These are phyloP conservation scores for Chaetodon trifascialis DNA, from an alignment of 2,113 vertebrate species.

Conservation along the genomic window DNA sequence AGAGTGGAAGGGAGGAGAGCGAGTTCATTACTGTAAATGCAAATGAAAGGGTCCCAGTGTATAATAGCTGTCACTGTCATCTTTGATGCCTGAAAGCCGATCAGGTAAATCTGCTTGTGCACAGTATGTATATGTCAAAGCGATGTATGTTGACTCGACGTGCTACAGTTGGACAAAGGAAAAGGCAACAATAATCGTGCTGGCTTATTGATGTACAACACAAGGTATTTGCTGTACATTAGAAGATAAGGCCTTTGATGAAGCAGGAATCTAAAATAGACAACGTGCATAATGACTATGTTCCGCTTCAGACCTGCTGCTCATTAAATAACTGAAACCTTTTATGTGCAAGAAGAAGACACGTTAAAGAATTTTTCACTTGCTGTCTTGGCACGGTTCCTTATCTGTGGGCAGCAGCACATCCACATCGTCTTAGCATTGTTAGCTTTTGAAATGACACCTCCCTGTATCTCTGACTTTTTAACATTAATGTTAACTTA, in stretches of 20 bases:
- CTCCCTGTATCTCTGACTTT: constrained; percentile 15
- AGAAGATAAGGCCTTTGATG: constrained; percentile 53
- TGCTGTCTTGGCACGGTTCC: constrained; percentile 6
- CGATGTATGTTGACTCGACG: constrained; percentile 20
- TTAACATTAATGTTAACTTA: constrained; percentile 3
- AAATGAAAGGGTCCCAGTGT: constrained; percentile 69
- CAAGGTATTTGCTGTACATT: constrained; percentile 24
- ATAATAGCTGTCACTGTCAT: constrained; percentile 76
- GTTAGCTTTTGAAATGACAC: constrained; percentile 41
- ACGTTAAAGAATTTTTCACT: constrained; percentile 8
- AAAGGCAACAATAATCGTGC: constrained; percentile 28
- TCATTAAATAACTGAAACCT: constrained; percentile 57
- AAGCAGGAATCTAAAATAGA: constrained; percentile 49
- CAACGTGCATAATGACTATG: constrained; percentile 31
- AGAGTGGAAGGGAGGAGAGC: constrained; percentile 39
- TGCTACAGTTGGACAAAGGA: constrained; percentile 22
- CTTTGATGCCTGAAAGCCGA: constrained; percentile 62
- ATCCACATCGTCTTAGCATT: constrained; percentile 17
- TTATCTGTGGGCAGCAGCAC: constrained; percentile 19
- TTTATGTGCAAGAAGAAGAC: constrained; percentile 19
- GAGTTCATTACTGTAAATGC: constrained; percentile 81
- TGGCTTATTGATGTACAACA: constrained; percentile 43
- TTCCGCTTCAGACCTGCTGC: constrained; percentile 41
- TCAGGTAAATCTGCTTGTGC: constrained; percentile 58
- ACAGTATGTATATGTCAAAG: constrained; percentile 27